phyloP scores from a whole-genome alignment of 2,888 invertebrate genomes.

The Blastobasis lacticolella region DNA sequence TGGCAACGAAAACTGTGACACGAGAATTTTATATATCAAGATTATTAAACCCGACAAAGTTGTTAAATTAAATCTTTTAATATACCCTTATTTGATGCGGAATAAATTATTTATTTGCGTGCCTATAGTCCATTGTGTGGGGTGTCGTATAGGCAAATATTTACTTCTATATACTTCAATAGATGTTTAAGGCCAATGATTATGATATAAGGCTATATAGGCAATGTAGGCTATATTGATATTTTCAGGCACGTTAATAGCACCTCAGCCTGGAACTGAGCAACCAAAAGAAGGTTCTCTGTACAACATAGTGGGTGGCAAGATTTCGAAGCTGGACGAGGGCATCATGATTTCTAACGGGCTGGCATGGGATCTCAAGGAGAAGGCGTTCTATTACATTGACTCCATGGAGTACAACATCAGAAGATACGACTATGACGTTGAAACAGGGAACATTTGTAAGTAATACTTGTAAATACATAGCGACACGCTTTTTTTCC shows the following conservation, averaged over 20 bases:
- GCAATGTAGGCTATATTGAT: neutral
- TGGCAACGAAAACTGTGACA: no score
- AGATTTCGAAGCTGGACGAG: slow-evolving; percentile 13
- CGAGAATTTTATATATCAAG: no score
- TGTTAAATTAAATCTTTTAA: no score
- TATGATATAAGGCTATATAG: neutral
- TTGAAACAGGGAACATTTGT: slow-evolving; percentile 77
- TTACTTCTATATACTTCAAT: no score
- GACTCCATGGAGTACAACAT: slow-evolving; percentile 79
- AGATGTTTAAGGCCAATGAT: neutral
- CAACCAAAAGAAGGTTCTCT: slow-evolving; percentile 67
- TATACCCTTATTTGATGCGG: no score
- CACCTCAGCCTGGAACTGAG: slow-evolving; percentile 70
- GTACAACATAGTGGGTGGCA: slow-evolving; percentile 52
- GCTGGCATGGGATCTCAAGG: slow-evolving; percentile 80
- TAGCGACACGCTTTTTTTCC: no score
- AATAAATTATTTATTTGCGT: no score
- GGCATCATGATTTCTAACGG: slow-evolving; percentile 81
- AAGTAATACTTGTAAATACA: slow-evolving; percentile 29
- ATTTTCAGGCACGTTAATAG: slow-evolving; percentile 74
- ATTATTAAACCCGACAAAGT: no score
- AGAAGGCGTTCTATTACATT: slow-evolving; percentile 81
- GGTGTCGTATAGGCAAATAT: no score
- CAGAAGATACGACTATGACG: slow-evolving; percentile 82
- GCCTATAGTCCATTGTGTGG: no score